Conservation (phyloP, 2,888 invertebrate genomes). For the Hirtodrosophila confusa region DNA sequence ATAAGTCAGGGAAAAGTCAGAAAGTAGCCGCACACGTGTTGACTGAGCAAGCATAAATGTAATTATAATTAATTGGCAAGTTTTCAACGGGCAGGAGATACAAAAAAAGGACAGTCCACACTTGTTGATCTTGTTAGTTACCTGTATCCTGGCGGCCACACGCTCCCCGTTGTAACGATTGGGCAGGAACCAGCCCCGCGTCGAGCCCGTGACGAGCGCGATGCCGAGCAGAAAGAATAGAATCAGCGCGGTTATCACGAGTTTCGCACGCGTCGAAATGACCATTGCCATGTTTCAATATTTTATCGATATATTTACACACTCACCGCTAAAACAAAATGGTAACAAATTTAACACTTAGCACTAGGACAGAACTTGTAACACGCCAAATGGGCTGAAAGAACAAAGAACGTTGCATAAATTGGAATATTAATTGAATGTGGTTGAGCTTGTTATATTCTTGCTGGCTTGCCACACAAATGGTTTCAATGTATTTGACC, state of each 20-base stretch:
- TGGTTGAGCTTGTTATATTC: conserved; percentile 10
- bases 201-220: conserved; percentile 86
- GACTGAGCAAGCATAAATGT: conserved; percentile 25
- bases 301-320: conserved; percentile 43
- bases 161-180: conserved; percentile 85
- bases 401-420: conserved; percentile 50
- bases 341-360: conserved; percentile 50
- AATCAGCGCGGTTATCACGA: conserved; percentile 86
- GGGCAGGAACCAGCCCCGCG: conserved; percentile 87
- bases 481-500: conserved; percentile 70
- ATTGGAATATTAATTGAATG: conserved; percentile 70
- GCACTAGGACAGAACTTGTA: conserved; percentile 36
- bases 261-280: conserved; percentile 87
- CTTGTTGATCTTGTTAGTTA: conserved; percentile 67
- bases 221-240: conserved; percentile 86
- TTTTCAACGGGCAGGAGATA: conserved; percentile 22
- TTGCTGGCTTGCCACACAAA: conserved; percentile 49
- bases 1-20: conserved; percentile 29
- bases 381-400: conserved; percentile 53
- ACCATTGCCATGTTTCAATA: conserved; percentile 87
- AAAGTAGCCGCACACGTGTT: conserved; percentile 43
- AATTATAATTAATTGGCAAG: conserved; percentile 66
- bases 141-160: conserved; percentile 86
- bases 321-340: conserved; percentile 22
- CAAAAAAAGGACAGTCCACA: no score